Evolutionary conservation across 2,888 invertebrate species (phyloP).

Genomic region (Sphaeridia pumilis): DNA sequence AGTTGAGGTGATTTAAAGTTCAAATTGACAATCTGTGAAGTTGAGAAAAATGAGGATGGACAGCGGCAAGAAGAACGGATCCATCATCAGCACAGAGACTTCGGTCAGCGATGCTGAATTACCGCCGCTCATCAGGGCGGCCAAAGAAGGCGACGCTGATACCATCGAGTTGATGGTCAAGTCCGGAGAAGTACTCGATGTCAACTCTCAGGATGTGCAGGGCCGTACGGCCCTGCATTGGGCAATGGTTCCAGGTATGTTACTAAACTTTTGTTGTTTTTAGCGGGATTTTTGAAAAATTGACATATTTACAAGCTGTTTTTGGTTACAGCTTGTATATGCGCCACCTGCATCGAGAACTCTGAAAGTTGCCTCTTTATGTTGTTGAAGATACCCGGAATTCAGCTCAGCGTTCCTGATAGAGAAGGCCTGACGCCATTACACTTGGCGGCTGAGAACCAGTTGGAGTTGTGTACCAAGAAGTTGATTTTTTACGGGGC

Average conservation of each 20-base stretch:
- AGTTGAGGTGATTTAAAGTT: too few species aligned
- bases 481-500: conserved; percentile 72
- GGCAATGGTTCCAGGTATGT: conserved; percentile 45
- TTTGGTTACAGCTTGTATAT: conserved; percentile 21
- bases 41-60: too few species aligned
- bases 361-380: conserved; percentile 23
- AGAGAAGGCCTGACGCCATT: conserved; percentile 75
- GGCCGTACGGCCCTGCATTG: conserved; percentile 70
- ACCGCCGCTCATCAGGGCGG: conserved; percentile 44
- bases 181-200: conserved; percentile 66
- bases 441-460: conserved; percentile 76
- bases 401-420: conserved; percentile 22
- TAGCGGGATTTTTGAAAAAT: conserved; percentile 1
- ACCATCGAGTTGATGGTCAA: conserved; percentile 62
- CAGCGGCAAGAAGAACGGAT: too few species aligned
- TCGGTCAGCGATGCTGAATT: background rate
- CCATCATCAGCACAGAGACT: too few species aligned
- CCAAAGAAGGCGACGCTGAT: conserved; percentile 72
- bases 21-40: too few species aligned
- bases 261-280: background rate
- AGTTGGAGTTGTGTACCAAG: conserved; percentile 71
- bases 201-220: conserved; percentile 68
- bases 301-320: background rate
- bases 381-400: conserved; percentile 43
- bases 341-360: conserved; percentile 22